Conservation (phyloP, 2,888 invertebrate genomes). For the Ischnura elegans region DNA sequence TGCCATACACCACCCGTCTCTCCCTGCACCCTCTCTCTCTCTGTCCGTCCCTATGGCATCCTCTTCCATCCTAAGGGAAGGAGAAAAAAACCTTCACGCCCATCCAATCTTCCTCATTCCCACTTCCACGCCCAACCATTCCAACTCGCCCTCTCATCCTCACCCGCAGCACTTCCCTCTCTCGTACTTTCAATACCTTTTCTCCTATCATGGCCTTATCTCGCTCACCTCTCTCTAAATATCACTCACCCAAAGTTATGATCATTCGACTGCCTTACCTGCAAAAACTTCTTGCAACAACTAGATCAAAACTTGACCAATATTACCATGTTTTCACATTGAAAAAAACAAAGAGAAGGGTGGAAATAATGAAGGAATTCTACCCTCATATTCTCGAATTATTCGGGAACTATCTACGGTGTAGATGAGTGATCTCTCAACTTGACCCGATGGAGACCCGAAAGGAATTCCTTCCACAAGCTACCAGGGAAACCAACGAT, state of each 20-base stretch:
- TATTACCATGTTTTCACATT: no score
- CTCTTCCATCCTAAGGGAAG: not conserved
- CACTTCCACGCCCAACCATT: not conserved
- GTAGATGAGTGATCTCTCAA: no score
- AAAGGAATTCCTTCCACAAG: no score
- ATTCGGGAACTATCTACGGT: no score
- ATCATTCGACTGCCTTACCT: no score
- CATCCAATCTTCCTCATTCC: slow-evolving; percentile 4
- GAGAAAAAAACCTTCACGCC: not conserved
- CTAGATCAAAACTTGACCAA: no score
- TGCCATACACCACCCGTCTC: not conserved
- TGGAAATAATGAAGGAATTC: no score
- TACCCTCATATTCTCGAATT: no score
- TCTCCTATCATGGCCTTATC: not conserved
- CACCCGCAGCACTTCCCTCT: not conserved
- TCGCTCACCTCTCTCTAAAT: not conserved
- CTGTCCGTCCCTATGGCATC: not conserved
- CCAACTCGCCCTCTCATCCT: not conserved
- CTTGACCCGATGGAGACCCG: no score
- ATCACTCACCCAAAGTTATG: not conserved
- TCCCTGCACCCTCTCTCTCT: not conserved
- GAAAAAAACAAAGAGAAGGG: no score
- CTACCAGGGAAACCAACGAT: no score
- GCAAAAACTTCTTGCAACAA: no score
- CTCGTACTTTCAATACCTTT: not conserved